Conservation (phyloP, 2,113 vertebrate genomes). For the Bambusicola thoracicus region DNA sequence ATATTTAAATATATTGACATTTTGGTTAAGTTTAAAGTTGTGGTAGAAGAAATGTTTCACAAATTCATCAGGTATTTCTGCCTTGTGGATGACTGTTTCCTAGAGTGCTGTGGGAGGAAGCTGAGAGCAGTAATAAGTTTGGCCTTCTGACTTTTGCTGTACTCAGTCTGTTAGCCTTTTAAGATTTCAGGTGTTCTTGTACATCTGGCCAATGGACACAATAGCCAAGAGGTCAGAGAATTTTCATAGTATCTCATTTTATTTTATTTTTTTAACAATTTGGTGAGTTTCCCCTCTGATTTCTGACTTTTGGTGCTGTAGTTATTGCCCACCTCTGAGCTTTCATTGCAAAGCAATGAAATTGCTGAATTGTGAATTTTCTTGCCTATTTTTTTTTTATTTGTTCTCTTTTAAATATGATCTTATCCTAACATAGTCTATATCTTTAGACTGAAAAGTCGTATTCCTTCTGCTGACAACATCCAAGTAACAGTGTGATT, state of each 20-base stretch:
- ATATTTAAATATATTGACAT: not conserved
- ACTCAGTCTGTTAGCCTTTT: not conserved
- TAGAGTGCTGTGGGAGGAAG: not conserved
- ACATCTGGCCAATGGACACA: not conserved
- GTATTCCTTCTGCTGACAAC: not conserved
- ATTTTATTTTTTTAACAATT: not conserved
- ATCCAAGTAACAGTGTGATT: not conserved
- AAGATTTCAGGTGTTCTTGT: not conserved
- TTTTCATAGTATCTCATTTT: not conserved
- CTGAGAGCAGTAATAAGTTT: not conserved
- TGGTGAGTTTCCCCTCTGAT: not conserved
- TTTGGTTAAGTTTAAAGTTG: not conserved
- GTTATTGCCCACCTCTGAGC: not conserved
- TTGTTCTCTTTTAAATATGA: accelerated
- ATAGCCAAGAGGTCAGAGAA: not conserved
- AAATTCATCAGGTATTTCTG: not conserved
- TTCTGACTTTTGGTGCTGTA: not conserved
- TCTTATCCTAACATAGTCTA: not conserved
- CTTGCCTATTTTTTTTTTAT: not conserved
- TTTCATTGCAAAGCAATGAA: not conserved
- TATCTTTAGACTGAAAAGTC: not conserved
- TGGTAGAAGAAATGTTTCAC: not conserved
- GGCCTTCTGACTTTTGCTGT: not conserved
- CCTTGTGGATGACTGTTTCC: not conserved
- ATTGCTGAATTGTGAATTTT: not conserved